phyloP scores from a whole-genome alignment of 2,113 vertebrate species.

The Prietella phreatophila region DNA sequence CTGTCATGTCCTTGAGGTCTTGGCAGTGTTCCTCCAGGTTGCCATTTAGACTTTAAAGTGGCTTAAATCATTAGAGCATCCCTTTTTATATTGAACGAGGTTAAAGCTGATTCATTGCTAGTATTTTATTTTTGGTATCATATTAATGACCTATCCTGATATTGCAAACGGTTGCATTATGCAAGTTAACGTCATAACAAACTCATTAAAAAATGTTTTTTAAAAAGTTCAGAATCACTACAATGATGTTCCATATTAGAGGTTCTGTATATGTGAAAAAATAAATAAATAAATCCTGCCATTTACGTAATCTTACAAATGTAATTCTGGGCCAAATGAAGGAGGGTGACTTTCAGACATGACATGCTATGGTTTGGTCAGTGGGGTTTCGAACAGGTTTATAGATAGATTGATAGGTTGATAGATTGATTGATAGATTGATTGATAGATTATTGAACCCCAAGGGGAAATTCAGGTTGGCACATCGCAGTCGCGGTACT shows the following conservation, averaged over 20 bases:
- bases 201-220: too few species aligned
- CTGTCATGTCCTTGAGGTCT: slow-evolving; percentile 26
- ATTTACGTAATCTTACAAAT: neutral
- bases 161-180: neutral
- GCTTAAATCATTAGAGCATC: slow-evolving; percentile 13
- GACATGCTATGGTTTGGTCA: neutral
- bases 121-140: neutral
- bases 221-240: neutral
- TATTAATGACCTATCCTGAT: neutral
- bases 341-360: neutral
- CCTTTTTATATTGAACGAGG: neutral
- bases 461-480: too few species aligned
- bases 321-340: neutral
- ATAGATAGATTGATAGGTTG: too few species aligned
- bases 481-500: neutral
- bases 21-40: slow-evolving; percentile 1
- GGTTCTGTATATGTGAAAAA: neutral
- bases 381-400: neutral
- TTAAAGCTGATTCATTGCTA: neutral
- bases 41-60: slow-evolving; percentile 26
- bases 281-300: neutral
- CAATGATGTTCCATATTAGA: neutral
- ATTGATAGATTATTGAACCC: too few species aligned
- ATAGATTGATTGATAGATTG: too few species aligned
- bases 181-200: too few species aligned